phyloP scores from a whole-genome alignment of 2,888 invertebrate species.

The Phengaris alcon region DNA sequence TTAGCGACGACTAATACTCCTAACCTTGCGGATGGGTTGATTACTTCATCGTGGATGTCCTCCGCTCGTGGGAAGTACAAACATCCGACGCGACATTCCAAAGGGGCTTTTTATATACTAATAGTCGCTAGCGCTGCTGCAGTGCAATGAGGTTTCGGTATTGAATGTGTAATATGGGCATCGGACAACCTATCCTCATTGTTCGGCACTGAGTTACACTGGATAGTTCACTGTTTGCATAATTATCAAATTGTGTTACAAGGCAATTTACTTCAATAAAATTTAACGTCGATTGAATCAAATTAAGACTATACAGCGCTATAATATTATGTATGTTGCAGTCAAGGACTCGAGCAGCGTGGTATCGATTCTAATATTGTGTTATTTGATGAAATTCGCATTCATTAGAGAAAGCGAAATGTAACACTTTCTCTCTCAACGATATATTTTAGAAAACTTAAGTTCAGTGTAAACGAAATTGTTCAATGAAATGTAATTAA shows the following conservation, averaged over 20 bases:
- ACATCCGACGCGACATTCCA: neutral
- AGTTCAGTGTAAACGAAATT: constrained; percentile 35
- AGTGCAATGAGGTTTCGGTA: too few species aligned
- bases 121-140: neutral
- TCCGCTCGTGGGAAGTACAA: neutral
- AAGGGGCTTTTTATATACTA: neutral
- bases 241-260: too few species aligned
- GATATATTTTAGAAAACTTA: constrained; percentile 41
- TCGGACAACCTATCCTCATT: too few species aligned
- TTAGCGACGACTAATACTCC: too few species aligned
- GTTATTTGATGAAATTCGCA: constrained; percentile 8
- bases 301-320: too few species aligned
- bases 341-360: neutral
- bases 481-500: constrained; percentile 22
- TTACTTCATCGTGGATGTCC: neutral
- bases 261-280: too few species aligned
- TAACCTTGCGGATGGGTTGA: neutral
- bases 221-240: too few species aligned
- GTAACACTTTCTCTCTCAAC: constrained; percentile 40
- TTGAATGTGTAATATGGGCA: too few species aligned
- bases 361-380: neutral
- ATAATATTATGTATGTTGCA: too few species aligned
- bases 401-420: constrained; percentile 38
- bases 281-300: too few species aligned
- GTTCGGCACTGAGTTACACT: too few species aligned